Conservation (phyloP, 2,113 vertebrate genomes). For the Rattus rattus region DNA sequence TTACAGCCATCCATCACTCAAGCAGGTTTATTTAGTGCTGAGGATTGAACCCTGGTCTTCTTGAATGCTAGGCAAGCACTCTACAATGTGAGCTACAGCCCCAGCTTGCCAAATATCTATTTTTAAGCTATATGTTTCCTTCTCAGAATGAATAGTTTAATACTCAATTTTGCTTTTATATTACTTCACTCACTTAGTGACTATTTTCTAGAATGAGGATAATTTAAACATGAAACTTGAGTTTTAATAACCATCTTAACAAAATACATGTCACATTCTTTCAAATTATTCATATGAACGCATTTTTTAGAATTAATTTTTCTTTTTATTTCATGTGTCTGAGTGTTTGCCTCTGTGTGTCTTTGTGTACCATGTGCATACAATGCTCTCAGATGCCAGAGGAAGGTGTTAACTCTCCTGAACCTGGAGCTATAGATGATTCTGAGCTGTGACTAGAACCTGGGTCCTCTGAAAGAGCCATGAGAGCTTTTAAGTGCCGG, state of each 20-base stretch:
- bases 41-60: background rate
- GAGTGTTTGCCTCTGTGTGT: background rate
- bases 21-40: background rate
- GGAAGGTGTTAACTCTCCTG: too few species aligned
- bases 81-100: background rate
- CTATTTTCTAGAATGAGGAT: background rate
- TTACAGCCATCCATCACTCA: background rate
- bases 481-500: background rate
- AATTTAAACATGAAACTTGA: background rate
- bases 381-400: background rate
- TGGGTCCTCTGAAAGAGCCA: background rate
- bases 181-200: background rate
- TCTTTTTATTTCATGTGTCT: background rate
- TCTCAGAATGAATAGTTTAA: background rate
- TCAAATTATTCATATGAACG: background rate
- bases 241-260: constrained; percentile 25
- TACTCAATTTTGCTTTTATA: constrained; percentile 22
- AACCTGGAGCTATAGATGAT: too few species aligned
- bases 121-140: constrained; percentile 25
- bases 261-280: background rate
- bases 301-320: background rate
- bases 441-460: background rate
- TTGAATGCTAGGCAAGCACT: background rate
- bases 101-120: background rate
- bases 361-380: background rate